A percentile compares a stretch with the other conserved stretches of the same genome.
Conservation (phyloP, 1,140 invertebrate species). For the Bombus cullumanus region DNA sequence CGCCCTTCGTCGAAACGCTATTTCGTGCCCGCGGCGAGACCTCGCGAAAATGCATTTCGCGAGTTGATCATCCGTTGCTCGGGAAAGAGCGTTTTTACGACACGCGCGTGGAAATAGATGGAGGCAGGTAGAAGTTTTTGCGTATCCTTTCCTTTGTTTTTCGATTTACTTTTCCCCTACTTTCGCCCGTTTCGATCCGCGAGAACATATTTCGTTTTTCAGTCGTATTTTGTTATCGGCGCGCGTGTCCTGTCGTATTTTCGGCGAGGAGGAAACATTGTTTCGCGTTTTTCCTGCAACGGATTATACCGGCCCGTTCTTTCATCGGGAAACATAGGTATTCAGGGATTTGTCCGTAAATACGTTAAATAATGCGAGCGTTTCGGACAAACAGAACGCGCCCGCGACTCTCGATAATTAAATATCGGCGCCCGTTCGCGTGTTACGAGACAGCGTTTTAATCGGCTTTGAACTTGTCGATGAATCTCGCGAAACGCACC, state of each 20-base stretch:
- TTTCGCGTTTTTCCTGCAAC: background rate
- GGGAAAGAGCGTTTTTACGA: slow-evolving; percentile 7
- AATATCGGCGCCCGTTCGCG: slow-evolving; percentile 44
- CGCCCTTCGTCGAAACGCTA: background rate
- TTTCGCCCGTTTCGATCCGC: background rate
- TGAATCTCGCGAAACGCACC: slow-evolving; percentile 30
- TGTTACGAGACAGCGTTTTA: slow-evolving; percentile 54
- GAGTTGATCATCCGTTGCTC: slow-evolving; percentile 4
- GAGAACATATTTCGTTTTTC: background rate
- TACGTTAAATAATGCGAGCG: slow-evolving; percentile 44
- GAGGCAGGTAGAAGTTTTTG: background rate
- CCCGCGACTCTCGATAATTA: slow-evolving; percentile 52
- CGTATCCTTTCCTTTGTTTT: background rate
- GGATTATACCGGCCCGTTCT: slow-evolving; percentile 29
- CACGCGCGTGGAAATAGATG: background rate
- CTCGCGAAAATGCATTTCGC: background rate
- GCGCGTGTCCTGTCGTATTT: background rate
- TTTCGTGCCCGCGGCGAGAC: slow-evolving; percentile 2
- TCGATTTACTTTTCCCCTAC: slow-evolving; percentile 3
- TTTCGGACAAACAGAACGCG: slow-evolving; percentile 21
- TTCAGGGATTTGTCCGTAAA: slow-evolving; percentile 43
- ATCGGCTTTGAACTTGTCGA: slow-evolving; percentile 52
- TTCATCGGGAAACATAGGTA: slow-evolving; percentile 24
- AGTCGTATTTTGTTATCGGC: background rate
- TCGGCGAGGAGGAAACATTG: background rate